Conservation (phyloP, 2,888 invertebrate genomes). For the Eudasyphora cyanicolor region DNA sequence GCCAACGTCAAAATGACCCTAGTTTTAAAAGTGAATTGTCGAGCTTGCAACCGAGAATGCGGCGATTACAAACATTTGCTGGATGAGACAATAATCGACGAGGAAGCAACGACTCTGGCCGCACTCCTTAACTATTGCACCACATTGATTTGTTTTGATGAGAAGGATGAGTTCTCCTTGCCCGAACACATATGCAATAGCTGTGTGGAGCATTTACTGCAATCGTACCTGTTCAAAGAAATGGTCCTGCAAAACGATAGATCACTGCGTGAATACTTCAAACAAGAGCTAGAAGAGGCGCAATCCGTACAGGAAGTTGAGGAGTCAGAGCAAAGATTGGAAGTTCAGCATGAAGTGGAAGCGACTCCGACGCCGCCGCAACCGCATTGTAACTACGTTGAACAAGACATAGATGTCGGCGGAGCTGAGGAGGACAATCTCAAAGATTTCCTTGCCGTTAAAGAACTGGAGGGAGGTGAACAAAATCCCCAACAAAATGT, state of each 20-base stretch:
- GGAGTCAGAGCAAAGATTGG: conserved; percentile 57
- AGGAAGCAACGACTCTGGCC: conserved; percentile 75
- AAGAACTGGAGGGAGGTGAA: background rate
- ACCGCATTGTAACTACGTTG: conserved; percentile 32
- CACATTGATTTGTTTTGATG: conserved; percentile 68
- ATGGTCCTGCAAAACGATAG: conserved; percentile 72
- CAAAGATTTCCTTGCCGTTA: conserved; percentile 41
- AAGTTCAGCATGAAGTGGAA: conserved; percentile 30
- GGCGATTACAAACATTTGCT: conserved; percentile 71
- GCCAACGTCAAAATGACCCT: conserved; percentile 44
- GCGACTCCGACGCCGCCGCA: too few species aligned
- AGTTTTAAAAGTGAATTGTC: conserved; percentile 71
- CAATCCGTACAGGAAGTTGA: conserved; percentile 68
- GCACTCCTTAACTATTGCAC: conserved; percentile 72
- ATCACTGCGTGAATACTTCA: conserved; percentile 69
- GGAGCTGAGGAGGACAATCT: conserved; percentile 51
- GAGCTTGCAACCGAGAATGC: conserved; percentile 73
- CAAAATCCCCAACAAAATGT: background rate
- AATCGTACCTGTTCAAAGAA: conserved; percentile 73
- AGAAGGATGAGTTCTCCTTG: conserved; percentile 70
- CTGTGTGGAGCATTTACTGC: conserved; percentile 71
- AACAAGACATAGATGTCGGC: conserved; percentile 56
- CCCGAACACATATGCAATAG: conserved; percentile 74
- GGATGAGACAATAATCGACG: conserved; percentile 71
- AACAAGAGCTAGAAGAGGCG: conserved; percentile 65